Evolutionary conservation across 2,888 invertebrate genomes (phyloP), one percentile per base, ranked within the genome.

Genomic region (Morpho deidamia): DNA sequence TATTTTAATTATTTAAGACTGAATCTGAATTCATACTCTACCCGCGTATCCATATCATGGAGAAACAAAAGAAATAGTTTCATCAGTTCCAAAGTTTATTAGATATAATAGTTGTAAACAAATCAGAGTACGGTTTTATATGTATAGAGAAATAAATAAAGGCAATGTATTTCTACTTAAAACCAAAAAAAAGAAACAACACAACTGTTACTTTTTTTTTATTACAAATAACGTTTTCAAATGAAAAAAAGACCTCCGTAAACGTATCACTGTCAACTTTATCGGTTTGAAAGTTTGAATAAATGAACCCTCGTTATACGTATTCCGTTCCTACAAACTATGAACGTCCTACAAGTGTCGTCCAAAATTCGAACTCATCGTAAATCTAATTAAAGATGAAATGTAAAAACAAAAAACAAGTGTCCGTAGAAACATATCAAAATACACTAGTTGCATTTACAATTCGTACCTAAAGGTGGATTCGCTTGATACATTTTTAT

Each of bases 261-360:
- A 49, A 58, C 11, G 48, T 51, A 53, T 58, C 55, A 62, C 58
- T 57, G 58, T 59, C 60, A 59, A 60, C 55, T 60, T 61, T 62
- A 62, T 57, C 57, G 54, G 55, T 57, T 51, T 54, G 43, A 49
- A 51, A 56, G 53, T 56, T 51, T 51, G 53, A 59, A 59, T 49
- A 57, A 60, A 62, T 53, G 59, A 58, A 62, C 55, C 34, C 47
- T 51, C 54, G 58, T 54, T 48, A 46, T 44, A 44, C 48, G 60
- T 58, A 53, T 60, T 53, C 56, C 60, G 60, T 58, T 60, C 60
- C 62, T 60, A 60, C 55, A 51, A 42, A 57, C 62, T 62, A 62
- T 53, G 58, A 60, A 62, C 62, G 62, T 62, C 60, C 59, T 60
- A 62, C 62, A 55, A 59, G 52, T 23, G 61, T 54, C 53, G 60